These are phyloP conservation scores for Seriola quinqueradiata DNA, from an alignment of 2,113 vertebrate genomes.

Conservation along the genomic window DNA sequence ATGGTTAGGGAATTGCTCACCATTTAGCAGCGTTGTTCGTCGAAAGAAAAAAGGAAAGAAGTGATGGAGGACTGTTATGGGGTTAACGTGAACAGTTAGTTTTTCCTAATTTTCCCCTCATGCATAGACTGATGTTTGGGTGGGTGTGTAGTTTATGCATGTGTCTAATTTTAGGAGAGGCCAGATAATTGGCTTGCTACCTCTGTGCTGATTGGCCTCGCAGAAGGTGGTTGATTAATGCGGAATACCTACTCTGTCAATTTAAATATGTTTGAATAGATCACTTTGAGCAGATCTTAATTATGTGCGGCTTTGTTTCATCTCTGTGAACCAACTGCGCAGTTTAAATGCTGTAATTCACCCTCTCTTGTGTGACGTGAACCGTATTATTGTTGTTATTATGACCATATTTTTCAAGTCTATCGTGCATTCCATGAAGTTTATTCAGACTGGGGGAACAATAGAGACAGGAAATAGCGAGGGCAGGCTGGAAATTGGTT, in stretches of 20 bases:
- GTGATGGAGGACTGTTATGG: conserved; percentile 5
- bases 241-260: conserved; percentile 38
- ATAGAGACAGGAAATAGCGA: conserved; percentile 41
- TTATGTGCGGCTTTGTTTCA: conserved; percentile 16
- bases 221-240: conserved; percentile 58
- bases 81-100: conserved; percentile 26
- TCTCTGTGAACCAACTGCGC: neutral
- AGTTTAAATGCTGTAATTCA: conserved; percentile 25
- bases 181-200: conserved; percentile 41
- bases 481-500: conserved; percentile 25
- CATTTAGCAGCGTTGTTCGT: conserved; percentile 55
- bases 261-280: conserved; percentile 53
- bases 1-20: conserved; percentile 68
- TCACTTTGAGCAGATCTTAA: conserved; percentile 7
- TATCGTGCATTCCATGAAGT: conserved; percentile 28
- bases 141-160: neutral
- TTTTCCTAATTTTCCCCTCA: conserved; percentile 21
- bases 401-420: conserved; percentile 13
- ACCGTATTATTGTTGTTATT: conserved; percentile 12
- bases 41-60: conserved; percentile 32
- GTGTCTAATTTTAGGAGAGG: conserved; percentile 26
- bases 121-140: neutral
- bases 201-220: conserved; percentile 49
- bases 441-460: conserved; percentile 43
- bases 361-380: neutral